A percentile compares a stretch with the other conserved stretches of the same genome.
phyloP scores from a whole-genome alignment of 2,888 invertebrate genomes.

The Poecilus cupreus region DNA sequence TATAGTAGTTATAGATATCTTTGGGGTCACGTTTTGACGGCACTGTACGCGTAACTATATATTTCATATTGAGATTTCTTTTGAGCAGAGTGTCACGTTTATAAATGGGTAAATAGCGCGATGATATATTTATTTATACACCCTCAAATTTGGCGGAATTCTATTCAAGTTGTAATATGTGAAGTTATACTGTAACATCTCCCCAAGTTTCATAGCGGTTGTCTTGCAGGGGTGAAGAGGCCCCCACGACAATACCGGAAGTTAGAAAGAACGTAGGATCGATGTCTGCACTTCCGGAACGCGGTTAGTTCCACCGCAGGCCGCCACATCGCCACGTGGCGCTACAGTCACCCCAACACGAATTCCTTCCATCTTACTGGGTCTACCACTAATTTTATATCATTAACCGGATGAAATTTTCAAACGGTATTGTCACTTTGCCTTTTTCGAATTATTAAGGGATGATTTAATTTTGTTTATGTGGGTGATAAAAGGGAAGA shows the following conservation, averaged over 20 bases:
- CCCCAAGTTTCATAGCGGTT: no score
- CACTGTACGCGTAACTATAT: no score
- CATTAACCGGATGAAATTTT: not conserved
- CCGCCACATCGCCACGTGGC: constrained; percentile 2
- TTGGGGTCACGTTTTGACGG: no score
- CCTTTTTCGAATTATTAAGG: not conserved
- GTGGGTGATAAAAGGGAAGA: not conserved
- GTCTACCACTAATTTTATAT: not conserved
- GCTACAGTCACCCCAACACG: not conserved
- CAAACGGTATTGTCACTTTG: not conserved
- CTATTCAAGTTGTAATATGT: no score
- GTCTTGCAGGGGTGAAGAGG: no score
- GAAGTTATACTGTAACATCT: no score
- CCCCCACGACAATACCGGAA: constrained; percentile 16
- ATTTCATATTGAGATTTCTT: no score
- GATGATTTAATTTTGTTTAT: constrained; percentile 5
- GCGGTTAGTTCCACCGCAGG: constrained; percentile 63
- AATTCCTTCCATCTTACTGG: not conserved
- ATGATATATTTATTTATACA: no score
- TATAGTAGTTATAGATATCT: no score
- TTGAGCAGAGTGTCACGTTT: no score
- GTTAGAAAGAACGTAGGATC: constrained; percentile 62
- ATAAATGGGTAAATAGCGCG: no score
- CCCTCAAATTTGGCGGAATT: no score
- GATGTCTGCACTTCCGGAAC: constrained; percentile 66